Evolutionary conservation across 1,140 invertebrate species (phyloP), one percentile per base, ranked within the genome.

Genomic region (Drosophila leontia): DNA sequence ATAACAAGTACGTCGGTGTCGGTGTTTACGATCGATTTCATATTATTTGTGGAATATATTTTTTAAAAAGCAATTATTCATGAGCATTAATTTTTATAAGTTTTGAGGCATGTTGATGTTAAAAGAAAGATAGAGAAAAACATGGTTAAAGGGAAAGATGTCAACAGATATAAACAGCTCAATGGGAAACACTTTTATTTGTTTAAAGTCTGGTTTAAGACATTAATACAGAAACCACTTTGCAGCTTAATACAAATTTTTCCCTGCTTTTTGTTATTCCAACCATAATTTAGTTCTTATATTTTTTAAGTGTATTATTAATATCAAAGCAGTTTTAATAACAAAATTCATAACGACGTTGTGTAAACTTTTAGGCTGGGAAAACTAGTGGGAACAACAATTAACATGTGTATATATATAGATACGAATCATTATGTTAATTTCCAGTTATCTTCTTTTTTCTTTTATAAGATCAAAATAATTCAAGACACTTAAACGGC

Each of bases 31-130:
- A 77, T 77, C 65, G 65, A 58, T 83, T 91, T 78, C 32, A 75
- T 60, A 71, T 70, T 58, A 41, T 68, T 75, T 80, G 47, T 60
- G 58, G 55, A 58, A 67, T 23, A 34, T 64, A 74, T 69, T 59
- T 65, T 56, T 67, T 35, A 39, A 42, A 79, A 71, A 80, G 76
- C 78, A 86, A 86, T 86, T 80, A 81, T 70, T 91, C 82, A 76
- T 78, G 76, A 82, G 70, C 61, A 76, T 81, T 75, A 83, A 79
- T 79, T 91, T 78, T 75, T 60, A 84, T 80, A 78, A 82, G 74
- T 87, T 91, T 80, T 79, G 67, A 74, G 64, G 82, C 83, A 80
- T 87, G 76, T 80, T 68, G 59, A 76, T 82, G 68, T 50, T 68
- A 78, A 69, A 74, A 84, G 61, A 70, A 68, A 69, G 67, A 77